A percentile compares a stretch with the other conserved stretches of the same genome.
Conservation (phyloP, 2,888 invertebrate genomes). For the Brenthis hecate region DNA sequence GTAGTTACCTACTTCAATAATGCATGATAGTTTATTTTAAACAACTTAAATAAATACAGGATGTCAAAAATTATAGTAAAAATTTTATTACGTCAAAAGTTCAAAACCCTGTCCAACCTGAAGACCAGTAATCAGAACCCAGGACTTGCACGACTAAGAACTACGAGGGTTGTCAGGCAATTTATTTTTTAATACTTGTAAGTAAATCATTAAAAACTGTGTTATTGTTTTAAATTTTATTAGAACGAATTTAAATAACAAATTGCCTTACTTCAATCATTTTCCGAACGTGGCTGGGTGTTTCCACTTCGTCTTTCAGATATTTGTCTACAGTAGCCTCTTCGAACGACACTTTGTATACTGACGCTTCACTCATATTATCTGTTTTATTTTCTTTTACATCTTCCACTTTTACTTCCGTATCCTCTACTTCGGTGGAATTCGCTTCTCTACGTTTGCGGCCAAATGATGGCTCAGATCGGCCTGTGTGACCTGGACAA, state of each 20-base stretch:
- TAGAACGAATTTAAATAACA: not conserved
- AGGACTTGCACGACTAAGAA: too few relatives aligned
- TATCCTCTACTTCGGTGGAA: slow-evolving; percentile 54
- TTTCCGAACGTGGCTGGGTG: slow-evolving; percentile 91
- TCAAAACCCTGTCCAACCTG: too few relatives aligned
- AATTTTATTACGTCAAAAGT: too few relatives aligned
- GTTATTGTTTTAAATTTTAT: too few relatives aligned
- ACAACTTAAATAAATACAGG: too few relatives aligned
- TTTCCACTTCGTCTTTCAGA: slow-evolving; percentile 79
- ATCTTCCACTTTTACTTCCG: slow-evolving; percentile 53
- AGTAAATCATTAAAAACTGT: too few relatives aligned
- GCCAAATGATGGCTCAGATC: slow-evolving; percentile 93
- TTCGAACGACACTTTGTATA: slow-evolving; percentile 70
- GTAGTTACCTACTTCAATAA: too few relatives aligned
- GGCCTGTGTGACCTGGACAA: slow-evolving; percentile 89
- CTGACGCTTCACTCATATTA: slow-evolving; percentile 52
- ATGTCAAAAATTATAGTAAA: too few relatives aligned
- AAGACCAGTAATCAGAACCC: too few relatives aligned
- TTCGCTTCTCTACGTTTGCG: slow-evolving; percentile 84
- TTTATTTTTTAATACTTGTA: too few relatives aligned
- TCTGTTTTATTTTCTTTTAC: slow-evolving; percentile 50
- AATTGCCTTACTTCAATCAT: slow-evolving; percentile 89
- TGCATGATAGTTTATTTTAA: too few relatives aligned
- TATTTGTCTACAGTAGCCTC: slow-evolving; percentile 71
- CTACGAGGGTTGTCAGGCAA: not conserved